Percentiles rank a stretch among this genome's conserved stretches.
Evolutionary conservation across 2,888 invertebrate genomes (phyloP).

Genomic region (Dynastes hyllus): DNA sequence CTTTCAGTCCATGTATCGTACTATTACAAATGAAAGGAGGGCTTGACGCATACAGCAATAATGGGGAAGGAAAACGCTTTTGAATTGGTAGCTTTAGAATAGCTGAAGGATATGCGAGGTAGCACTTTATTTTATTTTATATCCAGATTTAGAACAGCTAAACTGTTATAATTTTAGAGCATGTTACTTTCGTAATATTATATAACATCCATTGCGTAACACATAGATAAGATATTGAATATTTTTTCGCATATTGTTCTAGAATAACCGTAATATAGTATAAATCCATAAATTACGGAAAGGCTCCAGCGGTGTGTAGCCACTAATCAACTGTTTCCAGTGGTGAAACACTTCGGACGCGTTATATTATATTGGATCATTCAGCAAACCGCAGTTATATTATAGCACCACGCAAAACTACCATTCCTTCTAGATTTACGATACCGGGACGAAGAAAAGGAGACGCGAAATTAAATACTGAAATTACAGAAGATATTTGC

Average conservation of each 20-base stretch:
- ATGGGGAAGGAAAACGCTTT: not conserved
- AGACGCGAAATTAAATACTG: slow-evolving; percentile 40
- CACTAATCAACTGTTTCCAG: not conserved
- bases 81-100: not conserved
- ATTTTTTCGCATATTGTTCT: not conserved
- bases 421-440: slow-evolving; percentile 26
- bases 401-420: slow-evolving; percentile 17
- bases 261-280: not conserved
- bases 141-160: not conserved
- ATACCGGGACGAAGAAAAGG: slow-evolving; percentile 11
- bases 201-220: not conserved
- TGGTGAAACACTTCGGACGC: not conserved
- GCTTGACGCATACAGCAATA: too few relatives aligned
- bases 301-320: not conserved
- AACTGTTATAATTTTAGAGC: not conserved
- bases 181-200: not conserved
- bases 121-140: not conserved
- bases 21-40: too few relatives aligned
- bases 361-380: slow-evolving; percentile 32
- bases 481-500: slow-evolving; percentile 35
- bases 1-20: too few relatives aligned
- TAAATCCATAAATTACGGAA: slow-evolving; percentile 6
- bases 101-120: not conserved
- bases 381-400: slow-evolving; percentile 7
- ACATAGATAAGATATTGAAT: not conserved